phyloP scores from a whole-genome alignment of 2,888 invertebrate species.

The Lasiommata megera region DNA sequence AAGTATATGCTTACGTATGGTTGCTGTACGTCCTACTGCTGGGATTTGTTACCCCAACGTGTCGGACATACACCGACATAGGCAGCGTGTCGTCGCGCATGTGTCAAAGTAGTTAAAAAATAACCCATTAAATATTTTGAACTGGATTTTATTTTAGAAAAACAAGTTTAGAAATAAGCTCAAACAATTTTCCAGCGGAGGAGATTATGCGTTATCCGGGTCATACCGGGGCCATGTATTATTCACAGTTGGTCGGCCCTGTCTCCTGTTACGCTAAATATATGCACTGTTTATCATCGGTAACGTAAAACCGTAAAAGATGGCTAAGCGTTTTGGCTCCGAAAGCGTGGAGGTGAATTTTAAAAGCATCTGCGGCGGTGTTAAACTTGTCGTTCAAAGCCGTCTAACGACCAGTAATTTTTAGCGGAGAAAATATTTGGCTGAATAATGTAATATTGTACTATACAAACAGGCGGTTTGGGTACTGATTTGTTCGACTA shows the following conservation, averaged over 20 bases:
- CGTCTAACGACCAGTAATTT: background rate
- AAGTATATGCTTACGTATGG: too few species aligned
- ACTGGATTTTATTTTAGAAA: constrained; percentile 8
- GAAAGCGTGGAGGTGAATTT: constrained; percentile 14
- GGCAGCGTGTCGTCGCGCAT: too few species aligned
- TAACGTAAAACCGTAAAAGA: constrained; percentile 20
- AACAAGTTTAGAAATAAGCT: constrained; percentile 8
- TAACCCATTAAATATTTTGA: background rate
- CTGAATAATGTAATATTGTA: too few species aligned
- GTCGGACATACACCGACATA: too few species aligned
- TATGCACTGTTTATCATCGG: constrained; percentile 29
- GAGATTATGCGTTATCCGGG: constrained; percentile 21
- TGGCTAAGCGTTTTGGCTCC: constrained; percentile 21
- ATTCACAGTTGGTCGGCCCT: constrained; percentile 25
- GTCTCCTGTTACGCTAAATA: constrained; percentile 24
- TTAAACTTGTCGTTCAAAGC: background rate
- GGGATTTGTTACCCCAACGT: too few species aligned
- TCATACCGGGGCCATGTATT: constrained; percentile 23
- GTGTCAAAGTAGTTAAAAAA: too few species aligned
- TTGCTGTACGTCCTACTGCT: too few species aligned
- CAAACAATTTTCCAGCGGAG: constrained; percentile 16
- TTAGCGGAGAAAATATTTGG: background rate
- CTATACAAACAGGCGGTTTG: too few species aligned
- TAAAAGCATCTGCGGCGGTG: background rate
- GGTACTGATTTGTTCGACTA: too few species aligned